Base-by-base conservation (phyloP, 2,888 invertebrate genomes). In the Macaria notata region DNA sequence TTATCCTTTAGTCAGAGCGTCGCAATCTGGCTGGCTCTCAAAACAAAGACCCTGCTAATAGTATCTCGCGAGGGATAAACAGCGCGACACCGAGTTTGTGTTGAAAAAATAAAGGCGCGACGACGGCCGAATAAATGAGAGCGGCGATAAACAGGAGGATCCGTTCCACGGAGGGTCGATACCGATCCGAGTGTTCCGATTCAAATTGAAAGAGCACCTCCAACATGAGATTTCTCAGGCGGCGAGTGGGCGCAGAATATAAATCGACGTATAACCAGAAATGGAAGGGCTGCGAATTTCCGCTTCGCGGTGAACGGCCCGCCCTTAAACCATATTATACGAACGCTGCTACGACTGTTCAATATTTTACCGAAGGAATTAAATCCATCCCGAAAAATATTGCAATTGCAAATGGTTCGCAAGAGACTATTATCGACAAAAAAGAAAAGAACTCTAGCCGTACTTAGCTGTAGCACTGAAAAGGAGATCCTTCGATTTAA, bases 201-300 rank as follows among this genome's bases (percentile, higher is more conserved):
- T 91, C 90, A 91, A 91, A 91, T 91, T 90, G 91, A 91, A 91
- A 91, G 91, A 91, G 91, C 91, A 89, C 89, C 89, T 88, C 85
- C 87, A 86, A 90, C 91, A 89, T 87, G 88, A 91, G 90, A 91
- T 91, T 90, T 89, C 88, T 90, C 85, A 86, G 90, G 81, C 89
- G 86, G 88, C 87, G 89, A 89, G 88, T 89, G 88, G 88, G 89
- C 86, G 84, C 87, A 84, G 90, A 91, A 91, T 90, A 91, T 91
- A 91, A 90, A 91, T 91, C 88, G 89, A 81, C 88, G 85, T 85
- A 91, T 91, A 91, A 89, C 88, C 85, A 87, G 88, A 85, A 87
- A 86, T 86, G 83, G 86, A 86, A 88, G 85, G 84, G 83, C 85
- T 85, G 84, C 82, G 86, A 88, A 88, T 88, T 84, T 84, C 87